Conservation (phyloP, 2,113 vertebrate genomes). For the Tricholaema leucomelas region DNA sequence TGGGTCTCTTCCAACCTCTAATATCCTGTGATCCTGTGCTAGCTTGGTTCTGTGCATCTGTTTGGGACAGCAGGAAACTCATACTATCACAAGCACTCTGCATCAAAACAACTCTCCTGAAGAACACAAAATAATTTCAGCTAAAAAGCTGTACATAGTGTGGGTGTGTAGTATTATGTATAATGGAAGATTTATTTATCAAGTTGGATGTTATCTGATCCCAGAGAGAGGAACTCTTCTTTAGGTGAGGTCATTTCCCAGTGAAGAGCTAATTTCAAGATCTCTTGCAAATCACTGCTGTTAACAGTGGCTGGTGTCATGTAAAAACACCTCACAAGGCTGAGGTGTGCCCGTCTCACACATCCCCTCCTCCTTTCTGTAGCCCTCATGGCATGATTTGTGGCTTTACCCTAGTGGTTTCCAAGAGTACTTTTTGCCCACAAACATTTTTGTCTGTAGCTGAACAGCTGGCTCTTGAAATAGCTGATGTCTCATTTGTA, state of each 20-base stretch:
- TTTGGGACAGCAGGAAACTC: background rate
- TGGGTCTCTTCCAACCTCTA: too few species aligned
- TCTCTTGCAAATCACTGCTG: background rate
- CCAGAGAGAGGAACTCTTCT: background rate
- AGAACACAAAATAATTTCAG: background rate
- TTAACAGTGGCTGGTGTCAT: background rate
- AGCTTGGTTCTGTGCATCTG: constrained; percentile 3
- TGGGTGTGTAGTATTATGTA: background rate
- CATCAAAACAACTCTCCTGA: background rate
- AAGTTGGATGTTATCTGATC: background rate
- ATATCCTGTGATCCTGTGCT: too few species aligned
- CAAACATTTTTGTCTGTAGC: background rate
- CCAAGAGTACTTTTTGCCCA: background rate
- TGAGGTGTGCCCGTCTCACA: background rate
- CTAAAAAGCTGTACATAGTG: background rate
- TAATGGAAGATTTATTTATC: background rate
- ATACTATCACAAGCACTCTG: background rate
- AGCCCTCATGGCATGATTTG: background rate
- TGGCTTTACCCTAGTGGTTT: background rate
- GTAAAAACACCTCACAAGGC: background rate
- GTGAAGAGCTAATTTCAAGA: background rate
- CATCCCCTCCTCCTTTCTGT: background rate
- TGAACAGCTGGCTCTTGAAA: background rate
- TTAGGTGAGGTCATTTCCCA: background rate
- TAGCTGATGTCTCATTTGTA: background rate